A percentile compares a stretch with the other conserved stretches of the same genome.
Conservation (phyloP, 2,113 vertebrate genomes). For the Gymnorhina tibicen region DNA sequence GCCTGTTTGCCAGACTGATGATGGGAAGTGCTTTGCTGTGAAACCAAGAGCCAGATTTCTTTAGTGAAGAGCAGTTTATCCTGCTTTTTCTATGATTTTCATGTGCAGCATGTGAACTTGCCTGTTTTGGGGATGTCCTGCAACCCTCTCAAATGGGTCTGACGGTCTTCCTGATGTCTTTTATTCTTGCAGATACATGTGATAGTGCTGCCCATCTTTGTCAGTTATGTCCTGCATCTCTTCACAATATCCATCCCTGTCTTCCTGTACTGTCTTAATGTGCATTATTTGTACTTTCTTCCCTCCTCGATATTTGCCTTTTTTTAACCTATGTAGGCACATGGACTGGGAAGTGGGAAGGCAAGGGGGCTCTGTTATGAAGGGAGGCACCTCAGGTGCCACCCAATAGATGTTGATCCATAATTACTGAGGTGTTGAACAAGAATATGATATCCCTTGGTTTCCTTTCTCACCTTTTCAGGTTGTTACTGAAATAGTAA, state of each 20-base stretch:
- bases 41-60: not conserved
- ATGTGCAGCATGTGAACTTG: not conserved
- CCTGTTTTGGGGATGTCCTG: not conserved
- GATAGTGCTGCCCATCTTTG: not conserved
- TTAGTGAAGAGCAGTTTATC: not conserved
- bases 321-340: not conserved
- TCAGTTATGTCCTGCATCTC: not conserved
- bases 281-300: not conserved
- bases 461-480: not conserved
- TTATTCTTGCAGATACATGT: not conserved
- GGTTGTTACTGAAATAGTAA: not conserved
- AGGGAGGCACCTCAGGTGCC: not conserved
- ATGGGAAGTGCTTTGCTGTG: not conserved
- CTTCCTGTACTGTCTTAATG: not conserved
- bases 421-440: not conserved
- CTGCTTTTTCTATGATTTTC: not conserved
- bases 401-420: not conserved
- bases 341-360: not conserved
- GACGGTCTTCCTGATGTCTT: not conserved
- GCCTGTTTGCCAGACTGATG: not conserved
- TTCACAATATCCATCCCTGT: not conserved
- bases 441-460: not conserved
- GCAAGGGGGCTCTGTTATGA: not conserved
- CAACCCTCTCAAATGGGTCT: fast-evolving
- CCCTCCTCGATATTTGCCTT: not conserved